Evolutionary conservation across 2,797 vertebrate genomes (phyloP), one percentile per base, ranked within the genome.

Genomic region (Gila robusta): DNA sequence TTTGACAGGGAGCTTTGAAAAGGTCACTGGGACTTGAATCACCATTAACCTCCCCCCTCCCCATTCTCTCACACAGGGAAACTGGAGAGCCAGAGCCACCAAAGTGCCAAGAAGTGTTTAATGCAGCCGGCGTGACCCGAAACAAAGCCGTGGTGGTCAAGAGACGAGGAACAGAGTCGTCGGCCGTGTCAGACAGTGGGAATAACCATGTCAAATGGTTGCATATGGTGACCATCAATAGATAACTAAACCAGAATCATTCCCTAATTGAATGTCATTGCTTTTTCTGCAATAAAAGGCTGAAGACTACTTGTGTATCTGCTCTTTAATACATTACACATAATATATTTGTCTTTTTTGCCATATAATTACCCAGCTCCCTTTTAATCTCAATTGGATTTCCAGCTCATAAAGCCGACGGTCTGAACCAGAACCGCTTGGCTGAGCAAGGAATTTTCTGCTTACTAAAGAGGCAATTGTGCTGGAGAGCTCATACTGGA

Each of bases 71-170:
- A 72, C 91, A 86, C 94, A 95, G 98, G 98, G 97, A 98, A 98
- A 94, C 95, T 98, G 96, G 98, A 99, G 94, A 96, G 95, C 82
- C 97, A 97, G 90, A 96, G 97, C 93, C 98, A 99, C 93, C 97
- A 97, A 93, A 98, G 97, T 94, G 98, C 97, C 87, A 98, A 97
- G 96, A 97, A 97, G 95, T 98, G 97, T 93, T 96, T 99, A 95
- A 95, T 97, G 95, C 96, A 96, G 89, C 96, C 97, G 86, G 94
- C 93, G 80, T 88, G 89, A 90, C 88, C 86, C 81, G 79, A 56
- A 49, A 83, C 86, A 84, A 90, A 90, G 52, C 84, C 81, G 71
- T 1, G 47, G 23, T 26, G 71, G 52, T 52, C 77, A 71, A 79
- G 93, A 95, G 79, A 52, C 85, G 87, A 88, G 86, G 81, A 88